These are phyloP conservation scores for Paraplagusia blochii DNA, from an alignment of 2,113 vertebrate genomes.

Conservation along the genomic window DNA sequence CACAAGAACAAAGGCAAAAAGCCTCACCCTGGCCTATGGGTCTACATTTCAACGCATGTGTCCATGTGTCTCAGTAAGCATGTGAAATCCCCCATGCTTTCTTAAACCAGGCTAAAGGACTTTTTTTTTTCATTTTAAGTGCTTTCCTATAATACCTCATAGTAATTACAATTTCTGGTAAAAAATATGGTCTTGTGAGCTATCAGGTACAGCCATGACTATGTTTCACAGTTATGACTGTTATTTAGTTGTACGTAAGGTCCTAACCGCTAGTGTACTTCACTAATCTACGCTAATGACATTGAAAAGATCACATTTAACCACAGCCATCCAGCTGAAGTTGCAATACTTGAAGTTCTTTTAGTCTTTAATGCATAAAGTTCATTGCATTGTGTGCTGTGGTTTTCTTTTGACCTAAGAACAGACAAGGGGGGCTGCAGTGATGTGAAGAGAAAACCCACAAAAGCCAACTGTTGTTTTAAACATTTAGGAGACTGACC, in stretches of 20 bases:
- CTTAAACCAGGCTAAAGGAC: conserved; percentile 36
- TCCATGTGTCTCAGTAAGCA: conserved; percentile 1
- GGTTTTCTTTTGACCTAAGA: conserved; percentile 45
- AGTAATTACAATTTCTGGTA: conserved; percentile 38
- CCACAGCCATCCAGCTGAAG: conserved; percentile 33
- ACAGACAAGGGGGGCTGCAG: conserved; percentile 32
- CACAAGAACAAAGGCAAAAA: conserved; percentile 66
- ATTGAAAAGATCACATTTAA: conserved; percentile 41
- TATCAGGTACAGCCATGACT: conserved; percentile 35
- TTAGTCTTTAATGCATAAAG: conserved; percentile 15
- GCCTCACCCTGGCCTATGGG: conserved; percentile 46
- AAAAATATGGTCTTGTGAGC: conserved; percentile 43
- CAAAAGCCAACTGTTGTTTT: conserved; percentile 59
- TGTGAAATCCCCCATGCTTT: conserved; percentile 18
- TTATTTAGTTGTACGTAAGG: conserved; percentile 26
- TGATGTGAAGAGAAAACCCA: conserved; percentile 49
- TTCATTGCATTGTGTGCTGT: conserved; percentile 30
- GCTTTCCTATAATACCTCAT: conserved; percentile 21
- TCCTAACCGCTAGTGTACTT: conserved; percentile 36
- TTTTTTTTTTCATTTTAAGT: conserved; percentile 32
- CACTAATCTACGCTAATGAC: conserved; percentile 41
- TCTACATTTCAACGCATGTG: conserved; percentile 26
- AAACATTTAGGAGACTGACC: conserved; percentile 53
- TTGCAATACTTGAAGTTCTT: conserved; percentile 7
- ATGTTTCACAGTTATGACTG: conserved; percentile 21